Conservation (phyloP, 2,888 invertebrate genomes). For the Andrena flavipes region DNA sequence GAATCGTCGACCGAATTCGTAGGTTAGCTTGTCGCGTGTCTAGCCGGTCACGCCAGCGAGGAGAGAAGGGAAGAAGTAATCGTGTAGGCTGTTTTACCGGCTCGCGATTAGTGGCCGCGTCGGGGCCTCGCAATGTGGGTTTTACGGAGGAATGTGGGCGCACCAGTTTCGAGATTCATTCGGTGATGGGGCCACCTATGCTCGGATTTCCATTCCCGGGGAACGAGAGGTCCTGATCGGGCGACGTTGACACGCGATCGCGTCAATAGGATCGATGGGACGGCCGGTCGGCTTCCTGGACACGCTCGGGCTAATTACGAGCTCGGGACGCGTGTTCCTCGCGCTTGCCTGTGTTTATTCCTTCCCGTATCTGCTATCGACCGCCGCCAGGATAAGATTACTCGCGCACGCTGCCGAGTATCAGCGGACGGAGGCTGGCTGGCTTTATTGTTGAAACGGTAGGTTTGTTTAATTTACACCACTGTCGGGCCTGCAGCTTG, state of each 20-base stretch:
- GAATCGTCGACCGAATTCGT: not conserved
- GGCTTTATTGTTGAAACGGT: slow-evolving; percentile 39
- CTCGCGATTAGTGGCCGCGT: slow-evolving; percentile 45
- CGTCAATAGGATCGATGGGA: not conserved
- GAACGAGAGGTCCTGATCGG: not conserved
- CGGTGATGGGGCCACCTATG: slow-evolving; percentile 68
- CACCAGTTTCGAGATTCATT: slow-evolving; percentile 79
- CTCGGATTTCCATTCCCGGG: slow-evolving; percentile 65
- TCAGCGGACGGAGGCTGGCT: slow-evolving; percentile 20
- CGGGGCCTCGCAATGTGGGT: slow-evolving; percentile 53
- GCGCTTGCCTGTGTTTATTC: slow-evolving; percentile 13
- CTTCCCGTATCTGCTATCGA: slow-evolving; percentile 29
- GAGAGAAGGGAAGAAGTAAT: slow-evolving; percentile 35
- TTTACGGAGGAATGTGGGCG: slow-evolving; percentile 77
- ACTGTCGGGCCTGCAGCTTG: slow-evolving; percentile 21
- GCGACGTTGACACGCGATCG: not conserved
- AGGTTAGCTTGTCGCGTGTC: no score
- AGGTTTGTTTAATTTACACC: slow-evolving; percentile 35
- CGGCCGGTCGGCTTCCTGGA: no score
- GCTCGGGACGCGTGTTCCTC: not conserved
- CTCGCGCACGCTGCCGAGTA: slow-evolving; percentile 36
- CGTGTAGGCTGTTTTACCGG: slow-evolving; percentile 56
- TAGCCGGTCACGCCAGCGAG: not conserved
- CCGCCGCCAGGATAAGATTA: slow-evolving; percentile 48
- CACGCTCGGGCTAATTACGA: no score